phyloP scores from a whole-genome alignment of 2,888 invertebrate species.

The Geotrupes spiniger region DNA sequence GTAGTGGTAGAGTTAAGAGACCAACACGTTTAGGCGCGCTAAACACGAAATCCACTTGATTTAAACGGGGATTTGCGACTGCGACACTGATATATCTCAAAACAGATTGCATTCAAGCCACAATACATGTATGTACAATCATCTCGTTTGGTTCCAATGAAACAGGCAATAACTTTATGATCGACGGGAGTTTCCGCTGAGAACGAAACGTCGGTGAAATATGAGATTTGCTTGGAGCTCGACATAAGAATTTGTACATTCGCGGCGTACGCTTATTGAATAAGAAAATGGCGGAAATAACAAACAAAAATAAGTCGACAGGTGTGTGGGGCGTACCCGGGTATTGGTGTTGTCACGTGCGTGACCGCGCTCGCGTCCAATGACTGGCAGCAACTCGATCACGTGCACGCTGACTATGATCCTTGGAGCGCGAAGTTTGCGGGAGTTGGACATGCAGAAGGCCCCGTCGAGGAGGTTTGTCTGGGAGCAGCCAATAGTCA shows the following conservation, averaged over 20 bases:
- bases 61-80: too few relatives aligned
- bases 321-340: conserved; percentile 29
- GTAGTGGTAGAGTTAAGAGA: too few relatives aligned
- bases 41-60: too few relatives aligned
- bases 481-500: conserved; percentile 31
- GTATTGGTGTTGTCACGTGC: conserved; percentile 36
- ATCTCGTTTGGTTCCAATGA: too few relatives aligned
- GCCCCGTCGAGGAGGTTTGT: conserved; percentile 30
- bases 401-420: conserved; percentile 28
- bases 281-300: conserved; percentile 33
- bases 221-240: background rate
- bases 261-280: conserved; percentile 17
- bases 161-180: too few relatives aligned
- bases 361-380: conserved; percentile 37
- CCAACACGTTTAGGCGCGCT: too few relatives aligned
- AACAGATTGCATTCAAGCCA: too few relatives aligned
- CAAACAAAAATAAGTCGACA: conserved; percentile 31
- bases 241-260: conserved; percentile 8
- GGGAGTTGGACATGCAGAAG: conserved; percentile 28
- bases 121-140: too few relatives aligned
- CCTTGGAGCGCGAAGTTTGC: conserved; percentile 25
- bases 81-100: too few relatives aligned
- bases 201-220: background rate
- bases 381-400: conserved; percentile 21
- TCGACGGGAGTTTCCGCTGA: background rate